phyloP scores from a whole-genome alignment of 2,113 vertebrate species.

The Leucopternis melanops region DNA sequence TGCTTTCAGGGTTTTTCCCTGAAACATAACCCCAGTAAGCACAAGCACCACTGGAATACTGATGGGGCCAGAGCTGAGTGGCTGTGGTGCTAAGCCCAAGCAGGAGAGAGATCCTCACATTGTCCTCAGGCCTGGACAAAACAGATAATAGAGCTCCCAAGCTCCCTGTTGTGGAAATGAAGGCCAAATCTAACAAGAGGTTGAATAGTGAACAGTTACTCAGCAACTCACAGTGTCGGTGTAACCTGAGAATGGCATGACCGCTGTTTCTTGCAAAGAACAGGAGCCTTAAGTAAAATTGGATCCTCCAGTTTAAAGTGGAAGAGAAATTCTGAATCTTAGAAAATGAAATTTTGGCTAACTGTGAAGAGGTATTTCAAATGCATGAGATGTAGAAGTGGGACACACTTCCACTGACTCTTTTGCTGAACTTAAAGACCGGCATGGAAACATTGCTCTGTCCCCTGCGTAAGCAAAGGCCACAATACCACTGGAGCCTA shows the following conservation, averaged over 20 bases:
- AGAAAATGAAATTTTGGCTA: background rate
- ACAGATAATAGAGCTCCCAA: background rate
- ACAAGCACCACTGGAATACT: background rate
- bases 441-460: background rate
- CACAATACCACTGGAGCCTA: background rate
- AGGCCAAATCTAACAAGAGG: background rate
- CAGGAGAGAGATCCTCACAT: background rate
- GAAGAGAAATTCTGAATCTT: background rate
- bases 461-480: background rate
- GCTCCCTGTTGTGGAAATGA: background rate
- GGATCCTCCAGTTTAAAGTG: background rate
- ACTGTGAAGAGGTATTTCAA: background rate
- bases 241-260: background rate
- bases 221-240: background rate
- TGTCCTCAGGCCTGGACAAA: background rate
- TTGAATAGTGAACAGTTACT: background rate
- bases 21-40: background rate
- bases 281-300: background rate
- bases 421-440: background rate
- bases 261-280: background rate
- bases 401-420: background rate
- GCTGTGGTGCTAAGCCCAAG: background rate
- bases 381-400: background rate
- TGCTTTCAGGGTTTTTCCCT: background rate
- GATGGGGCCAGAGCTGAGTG: background rate